Conservation (phyloP, 2,113 vertebrate species). For the Pedionomus torquatus region DNA sequence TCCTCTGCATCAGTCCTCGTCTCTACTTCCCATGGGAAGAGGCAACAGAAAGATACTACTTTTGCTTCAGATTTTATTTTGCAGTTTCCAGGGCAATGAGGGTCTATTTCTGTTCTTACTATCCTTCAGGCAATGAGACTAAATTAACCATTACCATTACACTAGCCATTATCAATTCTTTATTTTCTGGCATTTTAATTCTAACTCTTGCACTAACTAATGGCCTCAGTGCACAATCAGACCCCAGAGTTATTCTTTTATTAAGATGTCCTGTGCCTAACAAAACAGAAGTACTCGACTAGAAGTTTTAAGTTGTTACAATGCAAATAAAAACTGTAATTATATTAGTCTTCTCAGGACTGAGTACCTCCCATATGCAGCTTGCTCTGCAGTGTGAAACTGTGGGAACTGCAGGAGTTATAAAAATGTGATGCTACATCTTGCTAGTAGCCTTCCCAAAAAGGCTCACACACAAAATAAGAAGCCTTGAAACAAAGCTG, state of each 20-base stretch:
- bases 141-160: not conserved
- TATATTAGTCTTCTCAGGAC: not conserved
- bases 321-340: not conserved
- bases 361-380: not conserved
- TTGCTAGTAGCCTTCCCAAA: not conserved
- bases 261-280: not conserved
- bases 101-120: not conserved
- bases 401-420: not conserved
- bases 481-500: not conserved
- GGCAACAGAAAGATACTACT: not conserved
- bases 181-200: not conserved
- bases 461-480: not conserved
- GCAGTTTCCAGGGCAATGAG: not conserved
- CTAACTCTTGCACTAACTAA: not conserved
- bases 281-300: not conserved
- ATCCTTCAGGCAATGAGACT: fast-evolving
- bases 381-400: not conserved
- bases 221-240: not conserved
- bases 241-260: not conserved
- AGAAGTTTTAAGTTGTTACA: not conserved
- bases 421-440: not conserved
- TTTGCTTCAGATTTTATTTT: not conserved
- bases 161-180: not conserved
- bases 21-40: fast-evolving
- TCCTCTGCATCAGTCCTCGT: not conserved